These are phyloP conservation scores for Microplitis demolitor DNA, from an alignment of 1,140 invertebrate species.

Conservation along the genomic window DNA sequence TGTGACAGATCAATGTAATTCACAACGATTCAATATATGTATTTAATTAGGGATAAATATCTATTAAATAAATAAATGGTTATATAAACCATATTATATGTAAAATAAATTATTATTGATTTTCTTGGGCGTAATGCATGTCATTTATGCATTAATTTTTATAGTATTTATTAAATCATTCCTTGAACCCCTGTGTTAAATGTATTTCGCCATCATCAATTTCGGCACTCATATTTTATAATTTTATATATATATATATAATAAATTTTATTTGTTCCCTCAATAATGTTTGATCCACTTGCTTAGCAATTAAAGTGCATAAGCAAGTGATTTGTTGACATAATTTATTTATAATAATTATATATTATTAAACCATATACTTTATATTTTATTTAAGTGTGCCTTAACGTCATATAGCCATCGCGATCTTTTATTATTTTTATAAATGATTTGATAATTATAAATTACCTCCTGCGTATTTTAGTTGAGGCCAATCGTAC, in stretches of 20 bases:
- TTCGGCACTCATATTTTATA: conserved; percentile 36
- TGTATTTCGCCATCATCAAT: conserved; percentile 28
- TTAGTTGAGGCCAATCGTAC: conserved; percentile 55
- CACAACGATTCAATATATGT: neutral
- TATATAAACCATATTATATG: neutral
- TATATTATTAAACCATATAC: conserved; percentile 32
- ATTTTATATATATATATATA: conserved; percentile 28
- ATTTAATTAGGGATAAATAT: too few relatives aligned
- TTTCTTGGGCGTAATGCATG: neutral
- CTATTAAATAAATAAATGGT: neutral
- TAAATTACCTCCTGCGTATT: conserved; percentile 59
- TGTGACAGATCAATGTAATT: conserved; percentile 21
- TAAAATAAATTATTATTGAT: neutral
- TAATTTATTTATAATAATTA: neutral
- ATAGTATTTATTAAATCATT: conserved; percentile 6
- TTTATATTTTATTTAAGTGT: neutral
- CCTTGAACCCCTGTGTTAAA: conserved; percentile 2
- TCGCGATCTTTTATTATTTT: conserved; percentile 22
- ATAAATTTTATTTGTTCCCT: neutral
- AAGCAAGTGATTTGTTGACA: neutral
- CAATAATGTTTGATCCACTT: neutral
- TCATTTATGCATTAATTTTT: conserved; percentile 9
- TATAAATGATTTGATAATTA: conserved; percentile 49
- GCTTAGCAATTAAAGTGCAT: neutral
- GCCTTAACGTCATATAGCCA: conserved; percentile 40